Base-by-base conservation (phyloP, 2,888 invertebrate genomes). In the Allacma fusca region DNA sequence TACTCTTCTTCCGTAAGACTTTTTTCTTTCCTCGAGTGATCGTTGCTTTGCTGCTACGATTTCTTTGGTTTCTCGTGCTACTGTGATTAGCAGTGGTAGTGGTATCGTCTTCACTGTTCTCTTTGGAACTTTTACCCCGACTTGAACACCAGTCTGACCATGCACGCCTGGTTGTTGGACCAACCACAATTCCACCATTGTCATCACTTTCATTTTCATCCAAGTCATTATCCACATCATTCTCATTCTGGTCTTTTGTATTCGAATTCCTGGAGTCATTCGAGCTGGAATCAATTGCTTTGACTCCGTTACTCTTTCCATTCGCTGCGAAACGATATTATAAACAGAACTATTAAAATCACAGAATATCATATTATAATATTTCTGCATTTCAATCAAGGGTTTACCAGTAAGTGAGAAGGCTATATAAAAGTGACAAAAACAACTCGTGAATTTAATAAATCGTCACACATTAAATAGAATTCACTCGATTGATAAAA, bases 141-240 rank as follows among this genome's bases (percentile, higher is more conserved):
- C 81, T 82, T 74, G 84, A 84, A 78, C 84, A 84, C 80, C 80
- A 80, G 64, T 92, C 92, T 4, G 91, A 91, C 93, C 93, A 93
- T 68, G 92, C 92, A 82, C 91, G 89, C 24, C 93, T 88, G 9
- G 93, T 92, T 28, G 92, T 92, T 1, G 92, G 91, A 13, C 91
- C 91, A 84, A 88, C 89, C 80, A 88, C 88, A 71, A 87, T 50
- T 21, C 62, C 78, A 29, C 77, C 78, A 34, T 72, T 40, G 75
- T 86, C 86, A 64, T 88, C 87, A 80, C 86, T 86, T 78, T 82
- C 82, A 78, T 80, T 80, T 71, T 81, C 81, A 65, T 81, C 82
- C 78, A 80, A 79, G 69, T 81, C 82, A 68, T 81, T 81, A 71
- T 82, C 84, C 78, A 83, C 85, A 79, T 86, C 85, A 21, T 76